Base-by-base conservation (phyloP, 2,888 invertebrate species). In the Tortrix viridana region DNA sequence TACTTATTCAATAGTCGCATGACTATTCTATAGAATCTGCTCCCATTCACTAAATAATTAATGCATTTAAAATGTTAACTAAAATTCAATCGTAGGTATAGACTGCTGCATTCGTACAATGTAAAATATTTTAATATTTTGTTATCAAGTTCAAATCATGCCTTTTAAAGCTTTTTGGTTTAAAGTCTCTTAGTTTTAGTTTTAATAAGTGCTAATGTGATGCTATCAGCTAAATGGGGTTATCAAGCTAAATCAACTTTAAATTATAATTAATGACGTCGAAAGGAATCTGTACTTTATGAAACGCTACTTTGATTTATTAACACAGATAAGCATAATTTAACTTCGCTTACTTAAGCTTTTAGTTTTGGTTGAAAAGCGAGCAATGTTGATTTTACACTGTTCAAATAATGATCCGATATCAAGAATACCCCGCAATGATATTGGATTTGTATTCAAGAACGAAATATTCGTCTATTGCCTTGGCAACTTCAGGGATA, bases 141-240 rank as follows among this genome's bases (percentile, higher is more conserved):
- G 18, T 44, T 19, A 44, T 43, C 32, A 7, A 48, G 9, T 14
- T 19, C 26, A 48, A 32, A 44, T 49, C 43, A 18, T 60, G 16
- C 6, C 16, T 38, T 54, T 60, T 38, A 46, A 22, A 49, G 55
- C 43, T 20, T 32, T 55, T 48, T 19, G n/a, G 37, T 7, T n/a
- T 19, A 3, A 20, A 37, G 44, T 16, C 19, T 16, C 14, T 32
- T 37, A 20, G 22, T 50, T 50, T 56, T 16, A 22, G 9, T 49
- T 19, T 56, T 56, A 49, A 50, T 55, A 61, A 50, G 61, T 61
- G 61, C 61, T 61, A 61, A 61, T 61, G 61, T 23, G 55, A 61
- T 61, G 43, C 37, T 61, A 56, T 61, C 61, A 37, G 48, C 14
- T 18, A 6, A 50, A 50, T 32, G 20, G 43, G 14, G 55, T 56